Percentiles rank a stretch among this genome's conserved stretches.
phyloP scores from a whole-genome alignment of 2,888 invertebrate genomes.

The Caenorhabditis uteleia region DNA sequence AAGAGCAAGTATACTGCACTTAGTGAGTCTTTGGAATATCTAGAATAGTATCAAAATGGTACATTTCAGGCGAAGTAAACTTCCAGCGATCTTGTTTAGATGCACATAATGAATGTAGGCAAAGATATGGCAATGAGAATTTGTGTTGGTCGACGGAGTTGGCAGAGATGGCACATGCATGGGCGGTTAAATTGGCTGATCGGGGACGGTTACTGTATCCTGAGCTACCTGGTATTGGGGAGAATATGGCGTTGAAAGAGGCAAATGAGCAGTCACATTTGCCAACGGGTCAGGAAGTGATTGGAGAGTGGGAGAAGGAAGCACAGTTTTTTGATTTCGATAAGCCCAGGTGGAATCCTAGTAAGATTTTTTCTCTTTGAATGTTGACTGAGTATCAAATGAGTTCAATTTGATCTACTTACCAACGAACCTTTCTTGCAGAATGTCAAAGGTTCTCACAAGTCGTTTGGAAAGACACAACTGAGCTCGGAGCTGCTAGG shows the following conservation, averaged over 20 bases:
- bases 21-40: slow-evolving; percentile 43
- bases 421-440: slow-evolving; percentile 33
- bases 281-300: slow-evolving; percentile 67
- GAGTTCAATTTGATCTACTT: background rate
- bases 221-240: slow-evolving; percentile 68
- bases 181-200: slow-evolving; percentile 68
- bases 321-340: slow-evolving; percentile 65
- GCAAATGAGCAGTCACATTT: slow-evolving; percentile 61
- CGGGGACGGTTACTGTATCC: slow-evolving; percentile 66
- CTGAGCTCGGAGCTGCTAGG: slow-evolving; percentile 47
- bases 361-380: slow-evolving; percentile 33
- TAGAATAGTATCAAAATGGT: background rate
- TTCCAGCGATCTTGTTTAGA: slow-evolving; percentile 68
- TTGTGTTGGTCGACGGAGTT: slow-evolving; percentile 67
- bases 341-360: slow-evolving; percentile 63
- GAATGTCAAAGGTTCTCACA: slow-evolving; percentile 68
- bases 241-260: slow-evolving; percentile 61
- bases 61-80: slow-evolving; percentile 63
- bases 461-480: slow-evolving; percentile 66
- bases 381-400: background rate
- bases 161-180: slow-evolving; percentile 67
- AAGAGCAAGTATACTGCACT: slow-evolving; percentile 67
- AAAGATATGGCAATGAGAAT: slow-evolving; percentile 56
- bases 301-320: slow-evolving; percentile 64
- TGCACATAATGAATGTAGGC: slow-evolving; percentile 62